Conservation (phyloP, 2,888 invertebrate species). For the Eledona agricola region DNA sequence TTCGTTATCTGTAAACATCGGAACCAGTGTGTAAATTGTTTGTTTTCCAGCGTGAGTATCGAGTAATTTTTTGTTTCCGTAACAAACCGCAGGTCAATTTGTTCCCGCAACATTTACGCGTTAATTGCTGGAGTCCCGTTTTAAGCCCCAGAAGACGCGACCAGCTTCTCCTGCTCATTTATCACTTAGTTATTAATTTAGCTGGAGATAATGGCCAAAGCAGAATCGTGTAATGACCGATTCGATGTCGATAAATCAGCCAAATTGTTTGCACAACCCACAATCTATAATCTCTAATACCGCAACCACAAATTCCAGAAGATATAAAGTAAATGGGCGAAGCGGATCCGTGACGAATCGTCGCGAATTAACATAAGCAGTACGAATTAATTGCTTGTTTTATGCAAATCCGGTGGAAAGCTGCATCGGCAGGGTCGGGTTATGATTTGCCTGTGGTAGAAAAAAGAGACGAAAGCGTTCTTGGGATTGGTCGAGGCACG, state of each 20-base stretch:
- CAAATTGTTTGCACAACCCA: too few relatives aligned
- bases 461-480: slow-evolving; percentile 13
- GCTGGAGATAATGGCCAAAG: slow-evolving; percentile 7
- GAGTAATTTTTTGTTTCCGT: too few relatives aligned
- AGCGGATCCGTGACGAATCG: slow-evolving; percentile 15
- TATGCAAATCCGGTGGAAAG: slow-evolving; percentile 25
- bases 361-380: slow-evolving; percentile 22
- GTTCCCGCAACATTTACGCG: too few relatives aligned
- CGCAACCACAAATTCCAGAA: too few relatives aligned
- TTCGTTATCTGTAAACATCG: too few relatives aligned
- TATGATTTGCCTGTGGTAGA: slow-evolving; percentile 16
- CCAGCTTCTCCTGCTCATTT: slow-evolving; percentile 9
- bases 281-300: slow-evolving; percentile 3
- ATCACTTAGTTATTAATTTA: slow-evolving; percentile 17
- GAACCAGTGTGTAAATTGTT: too few relatives aligned
- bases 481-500: slow-evolving; percentile 20
- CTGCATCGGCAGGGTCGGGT: slow-evolving; percentile 23
- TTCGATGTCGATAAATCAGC: slow-evolving; percentile 13
- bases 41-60: too few relatives aligned
- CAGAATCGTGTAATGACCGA: slow-evolving; percentile 10
- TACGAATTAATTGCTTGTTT: slow-evolving; percentile 28
- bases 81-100: too few relatives aligned
- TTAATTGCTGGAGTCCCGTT: slow-evolving; percentile 10
- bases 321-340: slow-evolving; percentile 6
- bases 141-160: slow-evolving; percentile 14